Evolutionary conservation across 2,888 invertebrate genomes (phyloP).

Genomic region (Mechanitis messenoides): DNA sequence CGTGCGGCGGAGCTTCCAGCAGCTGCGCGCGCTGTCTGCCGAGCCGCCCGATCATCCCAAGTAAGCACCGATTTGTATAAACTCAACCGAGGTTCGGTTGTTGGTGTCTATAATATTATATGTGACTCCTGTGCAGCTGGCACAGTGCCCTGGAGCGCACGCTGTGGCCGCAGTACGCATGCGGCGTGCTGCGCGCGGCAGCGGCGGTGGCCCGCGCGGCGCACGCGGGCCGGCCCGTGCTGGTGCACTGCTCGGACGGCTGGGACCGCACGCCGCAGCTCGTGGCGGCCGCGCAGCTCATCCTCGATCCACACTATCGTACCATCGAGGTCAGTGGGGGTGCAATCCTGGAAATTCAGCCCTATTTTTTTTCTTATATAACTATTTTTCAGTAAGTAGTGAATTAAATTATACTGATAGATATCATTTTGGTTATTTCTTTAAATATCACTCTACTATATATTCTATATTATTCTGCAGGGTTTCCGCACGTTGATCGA

Average conservation of each 20-base stretch:
- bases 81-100: too few species aligned
- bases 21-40: slow-evolving; percentile 86
- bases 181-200: slow-evolving; percentile 88
- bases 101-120: too few species aligned
- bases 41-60: slow-evolving; percentile 87
- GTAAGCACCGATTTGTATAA: slow-evolving; percentile 58
- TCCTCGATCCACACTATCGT: slow-evolving; percentile 95
- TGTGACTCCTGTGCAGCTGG: slow-evolving; percentile 79
- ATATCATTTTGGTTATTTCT: too few species aligned
- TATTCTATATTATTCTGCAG: slow-evolving; percentile 58
- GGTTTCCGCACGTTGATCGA: slow-evolving; percentile 96
- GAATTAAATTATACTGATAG: neutral
- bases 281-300: slow-evolving; percentile 92
- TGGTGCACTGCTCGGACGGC: slow-evolving; percentile 99
- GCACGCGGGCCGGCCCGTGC: slow-evolving; percentile 90
- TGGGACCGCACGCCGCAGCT: slow-evolving; percentile 99
- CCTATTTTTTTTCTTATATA: neutral
- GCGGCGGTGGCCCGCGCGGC: slow-evolving; percentile 87
- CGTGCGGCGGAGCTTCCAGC: slow-evolving; percentile 94
- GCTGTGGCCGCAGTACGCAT: slow-evolving; percentile 94
- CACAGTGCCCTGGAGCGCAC: slow-evolving; percentile 91
- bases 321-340: slow-evolving; percentile 85
- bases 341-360: too few species aligned
- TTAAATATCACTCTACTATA: too few species aligned
- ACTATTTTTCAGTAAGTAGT: neutral